Conservation (phyloP, 2,888 invertebrate genomes). For the Stenodera caucasica region DNA sequence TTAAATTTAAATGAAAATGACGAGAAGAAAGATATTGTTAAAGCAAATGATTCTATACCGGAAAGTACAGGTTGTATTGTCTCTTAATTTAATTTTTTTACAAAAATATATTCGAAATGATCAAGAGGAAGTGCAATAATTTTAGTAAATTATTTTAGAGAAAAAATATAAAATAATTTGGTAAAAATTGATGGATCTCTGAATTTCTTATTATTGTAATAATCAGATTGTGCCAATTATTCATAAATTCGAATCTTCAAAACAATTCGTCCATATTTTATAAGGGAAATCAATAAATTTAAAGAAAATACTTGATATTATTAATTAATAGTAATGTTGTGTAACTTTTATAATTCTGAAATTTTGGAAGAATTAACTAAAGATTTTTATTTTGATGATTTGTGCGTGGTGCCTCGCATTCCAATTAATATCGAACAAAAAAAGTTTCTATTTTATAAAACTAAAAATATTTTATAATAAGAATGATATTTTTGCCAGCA, state of each 20-base stretch:
- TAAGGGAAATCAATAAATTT: background rate
- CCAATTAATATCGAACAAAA: constrained; percentile 2
- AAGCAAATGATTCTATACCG: constrained; percentile 35
- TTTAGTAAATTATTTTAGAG: background rate
- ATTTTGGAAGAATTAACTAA: too few species aligned
- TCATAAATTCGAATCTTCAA: background rate
- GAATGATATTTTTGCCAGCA: background rate
- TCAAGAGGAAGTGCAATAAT: constrained; percentile 11
- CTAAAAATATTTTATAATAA: background rate
- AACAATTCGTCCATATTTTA: background rate
- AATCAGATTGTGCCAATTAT: constrained; percentile 1
- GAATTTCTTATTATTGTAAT: background rate
- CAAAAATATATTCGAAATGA: background rate
- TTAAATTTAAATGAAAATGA: constrained; percentile 17
- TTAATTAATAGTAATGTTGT: background rate
- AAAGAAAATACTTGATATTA: background rate
- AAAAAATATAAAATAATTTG: background rate
- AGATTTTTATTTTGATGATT: too few species aligned
- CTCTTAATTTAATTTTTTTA: constrained; percentile 37
- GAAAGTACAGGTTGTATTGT: constrained; percentile 49
- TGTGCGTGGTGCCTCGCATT: background rate
- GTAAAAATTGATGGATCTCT: background rate
- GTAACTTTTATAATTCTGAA: too few species aligned
- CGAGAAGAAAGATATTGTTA: constrained; percentile 28
- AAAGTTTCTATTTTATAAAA: background rate